Conservation (phyloP, 2,888 invertebrate genomes). For the Cryptosula pallasiana region DNA sequence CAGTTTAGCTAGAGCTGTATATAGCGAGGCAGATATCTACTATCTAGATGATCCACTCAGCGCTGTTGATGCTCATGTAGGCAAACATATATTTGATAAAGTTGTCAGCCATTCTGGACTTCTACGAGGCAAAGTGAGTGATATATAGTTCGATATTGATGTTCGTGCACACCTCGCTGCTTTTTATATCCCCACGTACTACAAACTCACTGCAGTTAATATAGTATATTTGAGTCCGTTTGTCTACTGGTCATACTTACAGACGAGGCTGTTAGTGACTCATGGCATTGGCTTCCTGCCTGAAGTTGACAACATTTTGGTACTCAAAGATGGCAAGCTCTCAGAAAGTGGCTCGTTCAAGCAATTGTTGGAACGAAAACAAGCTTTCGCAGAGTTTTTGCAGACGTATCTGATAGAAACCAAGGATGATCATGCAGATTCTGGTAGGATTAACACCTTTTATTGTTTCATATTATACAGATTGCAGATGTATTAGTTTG, state of each 20-base stretch:
- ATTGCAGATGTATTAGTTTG: no score
- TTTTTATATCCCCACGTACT: no score
- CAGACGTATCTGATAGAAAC: constrained; percentile 27
- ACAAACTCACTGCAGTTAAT: no score
- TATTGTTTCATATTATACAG: no score
- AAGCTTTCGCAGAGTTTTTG: constrained; percentile 51
- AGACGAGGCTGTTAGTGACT: constrained; percentile 51
- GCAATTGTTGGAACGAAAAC: constrained; percentile 42
- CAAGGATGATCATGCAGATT: background rate
- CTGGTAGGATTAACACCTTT: no score
- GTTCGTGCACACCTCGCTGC: no score
- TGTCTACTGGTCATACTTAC: no score
- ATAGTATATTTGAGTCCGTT: no score
- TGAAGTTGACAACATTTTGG: constrained; percentile 46
- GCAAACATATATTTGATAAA: constrained; percentile 89
- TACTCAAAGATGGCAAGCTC: constrained; percentile 43
- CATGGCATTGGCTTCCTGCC: constrained; percentile 51
- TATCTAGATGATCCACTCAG: constrained; percentile 86
- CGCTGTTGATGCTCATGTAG: constrained; percentile 90
- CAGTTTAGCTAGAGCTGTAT: constrained; percentile 34
- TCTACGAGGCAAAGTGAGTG: constrained; percentile 32
- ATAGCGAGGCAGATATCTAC: constrained; percentile 58
- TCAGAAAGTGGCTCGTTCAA: constrained; percentile 46
- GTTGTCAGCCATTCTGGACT: constrained; percentile 71
- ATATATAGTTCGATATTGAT: no score